Percentiles rank a stretch among this genome's conserved stretches.
Evolutionary conservation across 2,888 invertebrate genomes (phyloP).

Genomic region (Portevinia maculata): DNA sequence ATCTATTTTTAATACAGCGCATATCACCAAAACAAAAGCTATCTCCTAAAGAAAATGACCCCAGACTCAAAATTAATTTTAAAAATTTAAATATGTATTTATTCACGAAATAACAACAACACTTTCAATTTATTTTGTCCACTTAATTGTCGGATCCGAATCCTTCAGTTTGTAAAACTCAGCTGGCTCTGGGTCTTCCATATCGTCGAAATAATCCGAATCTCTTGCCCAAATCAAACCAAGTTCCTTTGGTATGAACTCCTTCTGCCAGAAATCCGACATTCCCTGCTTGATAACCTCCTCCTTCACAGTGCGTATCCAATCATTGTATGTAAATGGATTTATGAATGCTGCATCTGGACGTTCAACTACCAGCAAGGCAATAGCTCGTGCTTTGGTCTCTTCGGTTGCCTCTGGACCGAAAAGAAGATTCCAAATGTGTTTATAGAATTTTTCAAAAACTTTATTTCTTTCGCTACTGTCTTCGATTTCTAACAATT

Average conservation of each 20-base stretch:
- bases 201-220: conserved; percentile 79
- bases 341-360: conserved; percentile 82
- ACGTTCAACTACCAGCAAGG: conserved; percentile 77
- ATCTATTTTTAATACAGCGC: no score
- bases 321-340: conserved; percentile 79
- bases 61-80: no score
- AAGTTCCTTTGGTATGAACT: conserved; percentile 77
- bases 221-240: conserved; percentile 79
- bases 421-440: conserved; percentile 79
- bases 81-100: neutral
- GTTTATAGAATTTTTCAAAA: conserved; percentile 48
- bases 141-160: conserved; percentile 32
- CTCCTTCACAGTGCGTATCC: conserved; percentile 79
- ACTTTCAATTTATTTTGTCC: neutral
- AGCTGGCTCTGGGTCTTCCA: conserved; percentile 76
- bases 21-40: no score
- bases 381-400: conserved; percentile 75
- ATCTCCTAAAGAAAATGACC: no score
- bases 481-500: conserved; percentile 26
- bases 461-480: conserved; percentile 36
- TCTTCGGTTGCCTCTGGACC: conserved; percentile 44
- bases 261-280: conserved; percentile 79
- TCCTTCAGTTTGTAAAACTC: conserved; percentile 77
- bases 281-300: conserved; percentile 77
- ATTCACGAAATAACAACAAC: neutral